Base-by-base conservation (phyloP, 30 jellyfish, hydroid and myxozoan genomes). In the Pseudorhiza aurosa region DNA sequence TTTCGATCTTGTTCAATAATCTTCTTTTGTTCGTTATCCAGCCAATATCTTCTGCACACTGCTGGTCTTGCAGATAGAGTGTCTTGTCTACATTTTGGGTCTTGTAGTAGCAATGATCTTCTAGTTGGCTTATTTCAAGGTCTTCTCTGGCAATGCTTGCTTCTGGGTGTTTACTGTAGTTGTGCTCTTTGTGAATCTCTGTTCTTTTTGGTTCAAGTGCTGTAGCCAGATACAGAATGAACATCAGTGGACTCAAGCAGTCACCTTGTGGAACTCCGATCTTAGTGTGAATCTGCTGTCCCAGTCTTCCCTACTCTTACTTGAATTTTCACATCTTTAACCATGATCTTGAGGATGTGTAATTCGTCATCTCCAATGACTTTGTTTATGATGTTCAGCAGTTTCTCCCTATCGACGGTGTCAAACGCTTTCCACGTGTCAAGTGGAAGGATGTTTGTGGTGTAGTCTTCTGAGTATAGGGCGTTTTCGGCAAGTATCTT, bases 201-300 rank as follows among this genome's bases (percentile, higher is more conserved):
- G 67, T 11, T 11, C 9, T 11, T 51, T 24, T 51, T 65, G 79
- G 79, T 15, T 65, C n/a, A 12, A 65, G 79, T 18, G 79, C 79
- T 65, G 31, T 60, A 29, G 83, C 83, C 31, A 69, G 58, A 69
- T 69, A 44, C 12, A 69, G 17, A 39, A 69, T 69, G 35, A 69
- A 40, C 27, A 69, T 27, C 19, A 69, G 42, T 37, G 83, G 70
- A 42, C 70, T 42, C 27, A 69, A 26, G 49, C 83, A 69, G 73
- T 43, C 83, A 8, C 83, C 83, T 37, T 69, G 83, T 17, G 70
- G 45, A 69, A 65, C 44, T 26, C 83, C 83, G 29, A 42, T 44
- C 50, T 42, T 44, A 19, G 83, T 69, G 26, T 42, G n/a, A 44
- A 69, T 42, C 17, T 44, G 27, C 19, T 60, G 14, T 27, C 75